phyloP scores from a whole-genome alignment of 1,140 invertebrate genomes.

The Diuraphis noxia region DNA sequence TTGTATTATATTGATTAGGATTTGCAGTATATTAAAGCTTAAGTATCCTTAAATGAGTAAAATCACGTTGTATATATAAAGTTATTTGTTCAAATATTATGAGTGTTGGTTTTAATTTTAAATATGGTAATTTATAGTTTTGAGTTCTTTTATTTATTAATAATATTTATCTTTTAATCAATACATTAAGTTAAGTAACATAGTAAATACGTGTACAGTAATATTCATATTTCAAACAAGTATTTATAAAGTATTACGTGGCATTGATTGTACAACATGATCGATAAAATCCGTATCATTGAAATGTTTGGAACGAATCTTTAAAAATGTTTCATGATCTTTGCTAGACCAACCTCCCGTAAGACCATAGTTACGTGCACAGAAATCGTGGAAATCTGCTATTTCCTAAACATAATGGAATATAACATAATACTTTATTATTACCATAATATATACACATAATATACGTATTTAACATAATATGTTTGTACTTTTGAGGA shows the following conservation, averaged over 20 bases:
- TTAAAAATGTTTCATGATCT: slow-evolving; percentile 46
- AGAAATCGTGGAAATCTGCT: slow-evolving; percentile 38
- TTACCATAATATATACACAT: neutral
- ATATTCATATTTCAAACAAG: too few species aligned
- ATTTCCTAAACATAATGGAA: slow-evolving; percentile 21
- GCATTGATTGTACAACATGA: slow-evolving; percentile 30
- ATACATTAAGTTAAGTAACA: neutral
- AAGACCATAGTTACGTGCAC: slow-evolving; percentile 12
- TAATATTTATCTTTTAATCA: neutral
- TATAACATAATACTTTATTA: neutral
- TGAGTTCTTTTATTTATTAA: too few species aligned
- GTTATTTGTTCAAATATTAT: neutral
- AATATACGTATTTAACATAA: neutral
- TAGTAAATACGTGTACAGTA: neutral
- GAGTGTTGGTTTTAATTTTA: neutral
- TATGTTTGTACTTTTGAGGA: slow-evolving; percentile 32
- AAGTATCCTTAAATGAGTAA: neutral
- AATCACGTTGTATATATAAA: neutral
- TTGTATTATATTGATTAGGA: too few species aligned
- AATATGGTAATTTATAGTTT: neutral
- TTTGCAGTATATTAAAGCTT: neutral
- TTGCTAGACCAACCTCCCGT: slow-evolving; percentile 43
- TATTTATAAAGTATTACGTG: slow-evolving; percentile 34
- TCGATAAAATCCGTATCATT: neutral
- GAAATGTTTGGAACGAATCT: slow-evolving; percentile 1